Evolutionary conservation across 2,888 invertebrate genomes (phyloP).

Genomic region (Acrobasis repandana): DNA sequence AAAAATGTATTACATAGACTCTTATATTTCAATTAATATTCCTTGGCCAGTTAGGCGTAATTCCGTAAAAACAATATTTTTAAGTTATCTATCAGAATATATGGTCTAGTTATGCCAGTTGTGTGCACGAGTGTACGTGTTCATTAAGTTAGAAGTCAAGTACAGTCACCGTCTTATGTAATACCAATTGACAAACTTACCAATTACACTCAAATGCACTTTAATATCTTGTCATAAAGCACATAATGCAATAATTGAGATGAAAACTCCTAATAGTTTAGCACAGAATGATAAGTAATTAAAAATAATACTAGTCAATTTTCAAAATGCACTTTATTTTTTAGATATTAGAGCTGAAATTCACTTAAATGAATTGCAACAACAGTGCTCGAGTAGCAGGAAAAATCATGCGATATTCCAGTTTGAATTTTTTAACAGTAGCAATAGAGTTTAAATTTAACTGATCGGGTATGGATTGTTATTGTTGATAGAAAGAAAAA

Average conservation of each 20-base stretch:
- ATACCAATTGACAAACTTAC: constrained; percentile 12
- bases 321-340: constrained; percentile 16
- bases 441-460: background rate
- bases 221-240: background rate
- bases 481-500: constrained; percentile 35
- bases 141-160: constrained; percentile 71
- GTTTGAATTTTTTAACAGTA: background rate
- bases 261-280: background rate
- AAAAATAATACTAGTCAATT: constrained; percentile 18
- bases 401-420: background rate
- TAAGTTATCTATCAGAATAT: background rate
- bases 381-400: constrained; percentile 1
- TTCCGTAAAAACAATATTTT: background rate
- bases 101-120: constrained; percentile 27
- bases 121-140: constrained; percentile 54
- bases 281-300: constrained; percentile 26
- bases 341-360: constrained; percentile 8
- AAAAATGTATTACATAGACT: too few species aligned
- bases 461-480: background rate
- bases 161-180: constrained; percentile 64
- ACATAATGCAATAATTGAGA: background rate
- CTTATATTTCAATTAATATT: too few species aligned
- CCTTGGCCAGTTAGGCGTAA: too few species aligned
- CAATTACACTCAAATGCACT: background rate
- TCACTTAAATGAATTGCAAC: background rate